A percentile compares a stretch with the other conserved stretches of the same genome.
Conservation (phyloP, 2,113 vertebrate species). For the Chrysochloris asiatica region DNA sequence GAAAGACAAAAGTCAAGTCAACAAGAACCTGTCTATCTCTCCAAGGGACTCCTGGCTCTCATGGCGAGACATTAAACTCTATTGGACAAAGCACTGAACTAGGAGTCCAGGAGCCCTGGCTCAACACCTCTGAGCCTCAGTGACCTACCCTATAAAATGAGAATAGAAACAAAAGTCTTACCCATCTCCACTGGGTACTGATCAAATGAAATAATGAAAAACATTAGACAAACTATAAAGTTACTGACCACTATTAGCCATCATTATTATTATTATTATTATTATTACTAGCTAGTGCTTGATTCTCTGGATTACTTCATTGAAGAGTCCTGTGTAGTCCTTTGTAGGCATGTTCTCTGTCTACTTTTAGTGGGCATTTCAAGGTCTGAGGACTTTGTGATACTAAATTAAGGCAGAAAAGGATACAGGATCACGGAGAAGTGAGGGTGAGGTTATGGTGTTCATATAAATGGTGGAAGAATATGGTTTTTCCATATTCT, state of each 20-base stretch:
- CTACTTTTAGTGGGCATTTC: not conserved
- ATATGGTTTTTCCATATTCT: not conserved
- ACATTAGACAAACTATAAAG: not conserved
- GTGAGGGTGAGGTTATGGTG: not conserved
- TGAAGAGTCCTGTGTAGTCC: not conserved
- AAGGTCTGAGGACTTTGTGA: not conserved
- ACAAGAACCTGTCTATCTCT: not conserved
- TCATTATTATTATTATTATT: not conserved
- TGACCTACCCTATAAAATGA: not conserved
- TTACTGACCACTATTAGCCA: not conserved
- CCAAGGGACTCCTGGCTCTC: not conserved
- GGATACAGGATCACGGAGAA: not conserved
- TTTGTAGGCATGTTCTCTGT: not conserved
- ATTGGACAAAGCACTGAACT: not conserved
- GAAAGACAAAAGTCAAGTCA: not conserved
- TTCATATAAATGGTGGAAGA: not conserved
- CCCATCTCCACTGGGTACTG: not conserved
- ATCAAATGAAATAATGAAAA: slow-evolving; percentile 1
- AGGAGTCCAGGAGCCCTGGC: not conserved
- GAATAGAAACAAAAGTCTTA: not conserved
- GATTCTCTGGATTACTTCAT: not conserved
- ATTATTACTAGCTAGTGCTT: not conserved
- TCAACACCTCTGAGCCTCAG: not conserved
- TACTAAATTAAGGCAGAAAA: not conserved
- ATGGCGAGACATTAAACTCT: rapidly evolving